Percentiles rank a stretch among this genome's conserved stretches.
phyloP scores from a whole-genome alignment of 2,113 vertebrate species.

The Xiphorhynchus elegans region DNA sequence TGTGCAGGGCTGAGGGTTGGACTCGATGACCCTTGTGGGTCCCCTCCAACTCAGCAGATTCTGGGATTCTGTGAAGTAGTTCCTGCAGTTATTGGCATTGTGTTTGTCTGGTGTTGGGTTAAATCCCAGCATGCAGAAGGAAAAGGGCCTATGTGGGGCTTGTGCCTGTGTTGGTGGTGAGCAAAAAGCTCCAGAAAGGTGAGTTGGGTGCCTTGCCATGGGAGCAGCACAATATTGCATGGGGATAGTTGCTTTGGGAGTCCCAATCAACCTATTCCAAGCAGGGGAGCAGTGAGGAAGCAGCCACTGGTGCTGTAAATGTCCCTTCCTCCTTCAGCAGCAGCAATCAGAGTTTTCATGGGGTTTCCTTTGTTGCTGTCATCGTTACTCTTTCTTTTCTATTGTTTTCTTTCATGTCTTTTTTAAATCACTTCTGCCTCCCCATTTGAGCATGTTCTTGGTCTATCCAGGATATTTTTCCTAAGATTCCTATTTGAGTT shows the following conservation, averaged over 20 bases:
- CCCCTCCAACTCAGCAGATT: not conserved
- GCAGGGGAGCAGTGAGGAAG: not conserved
- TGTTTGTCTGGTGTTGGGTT: not conserved
- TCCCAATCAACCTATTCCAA: not conserved
- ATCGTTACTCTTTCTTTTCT: not conserved
- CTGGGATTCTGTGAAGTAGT: not conserved
- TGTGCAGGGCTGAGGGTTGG: not conserved
- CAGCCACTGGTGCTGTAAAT: not conserved
- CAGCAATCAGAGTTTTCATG: not conserved
- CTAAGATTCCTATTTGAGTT: not conserved
- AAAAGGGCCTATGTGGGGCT: not conserved
- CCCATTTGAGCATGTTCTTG: not conserved
- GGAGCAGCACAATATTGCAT: not conserved
- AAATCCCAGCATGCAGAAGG: not conserved
- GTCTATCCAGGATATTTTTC: not conserved
- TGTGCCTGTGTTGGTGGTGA: not conserved
- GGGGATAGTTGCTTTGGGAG: not conserved
- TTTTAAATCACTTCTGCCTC: not conserved
- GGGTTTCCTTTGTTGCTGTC: not conserved
- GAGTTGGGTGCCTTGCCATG: fast-evolving
- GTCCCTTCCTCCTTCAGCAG: not conserved
- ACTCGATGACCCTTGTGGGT: not conserved
- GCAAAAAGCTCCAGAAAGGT: not conserved
- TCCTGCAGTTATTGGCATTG: not conserved
- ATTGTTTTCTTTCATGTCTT: not conserved